Evolutionary conservation across 2,797 vertebrate species (phyloP).

Genomic region (Sebastes glaucus): DNA sequence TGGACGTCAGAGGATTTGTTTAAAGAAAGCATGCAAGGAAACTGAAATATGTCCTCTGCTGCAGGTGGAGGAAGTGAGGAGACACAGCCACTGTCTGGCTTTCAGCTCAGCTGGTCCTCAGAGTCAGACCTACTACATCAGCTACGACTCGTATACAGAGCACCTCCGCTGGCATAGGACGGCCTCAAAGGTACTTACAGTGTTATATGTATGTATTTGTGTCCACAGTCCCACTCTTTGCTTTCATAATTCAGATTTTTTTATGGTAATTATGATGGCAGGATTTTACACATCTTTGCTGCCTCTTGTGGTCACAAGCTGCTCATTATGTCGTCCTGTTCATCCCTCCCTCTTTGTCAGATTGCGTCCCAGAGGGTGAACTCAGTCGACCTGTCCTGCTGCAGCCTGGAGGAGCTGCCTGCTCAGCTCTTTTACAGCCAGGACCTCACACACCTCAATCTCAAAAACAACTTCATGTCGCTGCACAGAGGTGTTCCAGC

Average conservation of each 20-base stretch:
- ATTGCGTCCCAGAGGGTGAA: constrained; percentile 96
- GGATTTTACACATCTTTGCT: background rate
- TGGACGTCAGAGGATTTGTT: background rate
- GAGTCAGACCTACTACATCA: constrained; percentile 97
- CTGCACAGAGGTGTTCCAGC: constrained; percentile 71
- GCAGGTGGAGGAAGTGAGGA: constrained; percentile 96
- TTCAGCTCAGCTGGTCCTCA: constrained; percentile 95
- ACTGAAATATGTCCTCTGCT: background rate
- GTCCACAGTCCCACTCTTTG: background rate
- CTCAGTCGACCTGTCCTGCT: constrained; percentile 96
- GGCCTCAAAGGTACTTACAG: constrained; percentile 88
- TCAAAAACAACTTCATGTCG: constrained; percentile 91
- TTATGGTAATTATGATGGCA: background rate
- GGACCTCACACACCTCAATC: constrained; percentile 97
- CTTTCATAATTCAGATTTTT: background rate
- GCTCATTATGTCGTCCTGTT: background rate
- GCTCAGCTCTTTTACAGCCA: constrained; percentile 96
- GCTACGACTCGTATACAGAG: constrained; percentile 95
- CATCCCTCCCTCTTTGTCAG: constrained; percentile 69
- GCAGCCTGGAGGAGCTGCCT: constrained; percentile 95
- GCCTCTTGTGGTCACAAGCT: background rate
- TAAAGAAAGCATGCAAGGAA: background rate
- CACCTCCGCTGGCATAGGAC: constrained; percentile 94
- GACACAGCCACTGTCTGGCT: constrained; percentile 96
- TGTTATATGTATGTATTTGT: background rate